Evolutionary conservation across 2,888 invertebrate species (phyloP), one percentile per base, ranked within the genome.

Genomic region (Acheta domesticus): DNA sequence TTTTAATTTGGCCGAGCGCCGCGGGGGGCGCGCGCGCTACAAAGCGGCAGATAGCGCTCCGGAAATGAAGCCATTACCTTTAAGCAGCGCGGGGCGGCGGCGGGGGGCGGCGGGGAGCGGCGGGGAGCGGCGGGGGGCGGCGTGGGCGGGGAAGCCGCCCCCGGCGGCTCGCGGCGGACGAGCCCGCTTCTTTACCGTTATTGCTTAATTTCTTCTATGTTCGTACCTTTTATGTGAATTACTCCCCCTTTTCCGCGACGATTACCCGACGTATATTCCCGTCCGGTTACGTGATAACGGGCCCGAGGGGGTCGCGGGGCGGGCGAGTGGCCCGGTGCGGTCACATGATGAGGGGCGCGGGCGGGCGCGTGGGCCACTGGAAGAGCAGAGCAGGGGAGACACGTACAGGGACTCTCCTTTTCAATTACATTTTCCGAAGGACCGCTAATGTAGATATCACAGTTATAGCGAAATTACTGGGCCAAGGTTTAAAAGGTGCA

Each of bases 11-110:
- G 62, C 62, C 16, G n/a, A 62, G 62, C 62, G 62, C 62, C n/a
- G 62, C 62, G 8, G n/a, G 62, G 16, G 62, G 62, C 62, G 14
- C 62, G 62, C 36, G 62, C 62, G 62, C 62, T 62, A n/a, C 62
- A n/a, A 62, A n/a, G 16, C 16, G 62, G 16, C 8, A 14, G 62
- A 62, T n/a, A 62, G n/a, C 14, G 62, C 62, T 14, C 62, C 62
- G 62, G 62, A 62, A 62, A 62, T 62, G 62, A 62, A n/a, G 62
- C 62, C 62, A 62, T 62, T 62, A 62, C 62, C 62, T 62, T 62
- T 62, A 62, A 62, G n/a, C 62, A 62, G 62, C 62, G 62, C 16
- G 62, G 62, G 62, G 14, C n/a, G 62, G 12, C 14, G n/a, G 62
- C 62, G 62, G 36, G 36, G 4, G 5, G 36, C 62, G 3, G 4